Conservation (phyloP, 2,888 invertebrate species). For the Coronaproctus castanopsis region DNA sequence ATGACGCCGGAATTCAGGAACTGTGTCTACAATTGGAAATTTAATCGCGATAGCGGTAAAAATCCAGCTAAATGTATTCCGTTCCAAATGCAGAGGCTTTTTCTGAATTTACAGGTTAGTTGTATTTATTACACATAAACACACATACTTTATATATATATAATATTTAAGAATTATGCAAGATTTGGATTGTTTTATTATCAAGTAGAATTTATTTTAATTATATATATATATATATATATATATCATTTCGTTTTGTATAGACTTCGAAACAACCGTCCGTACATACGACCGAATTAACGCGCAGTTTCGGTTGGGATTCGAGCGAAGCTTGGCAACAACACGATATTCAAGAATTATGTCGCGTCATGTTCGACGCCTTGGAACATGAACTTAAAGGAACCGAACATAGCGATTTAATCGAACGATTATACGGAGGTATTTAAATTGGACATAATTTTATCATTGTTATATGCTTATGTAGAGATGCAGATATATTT, state of each 20-base stretch:
- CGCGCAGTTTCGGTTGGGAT: conserved; percentile 77
- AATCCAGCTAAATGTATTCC: conserved; percentile 57
- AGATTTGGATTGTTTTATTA: conserved; percentile 14
- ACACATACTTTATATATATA: conserved; percentile 9
- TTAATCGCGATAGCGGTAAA: conserved; percentile 32
- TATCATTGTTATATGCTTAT: conserved; percentile 1
- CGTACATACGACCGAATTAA: conserved; percentile 68
- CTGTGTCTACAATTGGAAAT: conserved; percentile 66
- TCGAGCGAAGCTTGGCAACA: conserved; percentile 78
- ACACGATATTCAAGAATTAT: conserved; percentile 77
- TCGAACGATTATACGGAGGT: conserved; percentile 56
- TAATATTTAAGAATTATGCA: neutral
- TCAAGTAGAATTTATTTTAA: neutral
- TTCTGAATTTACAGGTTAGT: conserved; percentile 53
- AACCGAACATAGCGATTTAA: conserved; percentile 58
- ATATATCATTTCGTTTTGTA: conserved; percentile 14
- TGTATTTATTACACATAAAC: too few relatives aligned
- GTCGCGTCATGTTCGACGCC: conserved; percentile 77
- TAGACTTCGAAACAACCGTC: conserved; percentile 57
- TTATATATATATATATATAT: neutral
- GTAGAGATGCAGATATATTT: neutral
- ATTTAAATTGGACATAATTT: conserved; percentile 23
- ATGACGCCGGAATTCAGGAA: conserved; percentile 88
- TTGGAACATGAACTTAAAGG: conserved; percentile 64
- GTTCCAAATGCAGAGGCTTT: conserved; percentile 65